phyloP scores from a whole-genome alignment of 2,888 invertebrate genomes.

The Yponomeuta plumbellus region DNA sequence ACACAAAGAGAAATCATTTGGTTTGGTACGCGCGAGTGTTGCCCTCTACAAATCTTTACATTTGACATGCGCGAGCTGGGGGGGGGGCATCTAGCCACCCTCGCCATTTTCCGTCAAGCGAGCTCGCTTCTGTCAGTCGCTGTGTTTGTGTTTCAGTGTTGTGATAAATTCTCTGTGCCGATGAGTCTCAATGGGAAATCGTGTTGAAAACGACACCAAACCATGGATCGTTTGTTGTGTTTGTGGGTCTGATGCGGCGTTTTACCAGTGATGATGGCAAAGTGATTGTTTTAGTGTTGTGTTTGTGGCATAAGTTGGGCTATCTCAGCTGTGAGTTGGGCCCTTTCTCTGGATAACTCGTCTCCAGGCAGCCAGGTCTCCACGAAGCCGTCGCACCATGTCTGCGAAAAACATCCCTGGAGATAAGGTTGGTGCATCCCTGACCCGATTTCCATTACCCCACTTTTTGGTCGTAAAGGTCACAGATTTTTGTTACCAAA shows the following conservation, averaged over 20 bases:
- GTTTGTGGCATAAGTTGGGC: slow-evolving; percentile 74
- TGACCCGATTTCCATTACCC: slow-evolving; percentile 40
- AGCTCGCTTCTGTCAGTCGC: slow-evolving; percentile 73
- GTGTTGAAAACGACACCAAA: slow-evolving; percentile 69
- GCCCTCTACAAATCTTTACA: slow-evolving; percentile 42
- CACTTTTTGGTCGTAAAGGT: slow-evolving; percentile 42
- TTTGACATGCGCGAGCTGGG: slow-evolving; percentile 51
- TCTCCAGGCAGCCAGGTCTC: slow-evolving; percentile 70
- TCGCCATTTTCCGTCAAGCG: slow-evolving; percentile 73
- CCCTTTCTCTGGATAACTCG: slow-evolving; percentile 73
- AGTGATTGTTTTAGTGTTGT: slow-evolving; percentile 72
- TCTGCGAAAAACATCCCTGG: slow-evolving; percentile 88
- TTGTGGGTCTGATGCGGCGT: slow-evolving; percentile 71
- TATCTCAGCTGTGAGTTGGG: slow-evolving; percentile 67
- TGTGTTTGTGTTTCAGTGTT: slow-evolving; percentile 74
- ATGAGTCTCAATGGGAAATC: slow-evolving; percentile 75
- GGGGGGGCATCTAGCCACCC: slow-evolving; percentile 46
- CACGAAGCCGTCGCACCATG: slow-evolving; percentile 76
- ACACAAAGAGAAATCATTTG: slow-evolving; percentile 17
- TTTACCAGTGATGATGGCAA: slow-evolving; percentile 72
- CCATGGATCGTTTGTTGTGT: slow-evolving; percentile 71
- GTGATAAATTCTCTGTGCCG: slow-evolving; percentile 72
- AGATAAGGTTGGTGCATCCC: slow-evolving; percentile 82
- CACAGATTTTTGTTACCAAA: slow-evolving; percentile 50
- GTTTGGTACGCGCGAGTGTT: slow-evolving; percentile 29